These are phyloP conservation scores for Brotula barbata DNA, from an alignment of 2,797 vertebrate species.

Conservation along the genomic window DNA sequence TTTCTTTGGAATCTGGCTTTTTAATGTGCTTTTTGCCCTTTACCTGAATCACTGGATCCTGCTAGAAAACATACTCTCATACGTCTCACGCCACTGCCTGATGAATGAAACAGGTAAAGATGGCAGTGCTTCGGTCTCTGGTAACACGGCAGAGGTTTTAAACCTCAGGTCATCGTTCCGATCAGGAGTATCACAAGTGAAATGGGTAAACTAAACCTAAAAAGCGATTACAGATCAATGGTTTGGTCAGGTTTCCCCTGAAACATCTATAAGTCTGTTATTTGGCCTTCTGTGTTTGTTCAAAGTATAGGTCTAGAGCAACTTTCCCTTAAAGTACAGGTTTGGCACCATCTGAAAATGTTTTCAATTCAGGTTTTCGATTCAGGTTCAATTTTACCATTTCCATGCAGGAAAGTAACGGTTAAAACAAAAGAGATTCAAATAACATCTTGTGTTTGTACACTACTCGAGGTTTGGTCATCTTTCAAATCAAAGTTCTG, in stretches of 20 bases:
- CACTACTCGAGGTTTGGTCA: constrained; percentile 53
- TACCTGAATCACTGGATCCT: constrained; percentile 20
- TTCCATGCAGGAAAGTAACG: constrained; percentile 49
- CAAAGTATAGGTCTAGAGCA: constrained; percentile 67
- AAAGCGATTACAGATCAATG: constrained; percentile 50
- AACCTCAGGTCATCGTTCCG: constrained; percentile 63
- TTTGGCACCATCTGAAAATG: constrained; percentile 41
- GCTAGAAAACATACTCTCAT: constrained; percentile 48
- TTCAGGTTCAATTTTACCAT: constrained; percentile 58
- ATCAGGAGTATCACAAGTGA: constrained; percentile 54
- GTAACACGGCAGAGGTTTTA: constrained; percentile 62
- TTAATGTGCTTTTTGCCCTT: constrained; percentile 54
- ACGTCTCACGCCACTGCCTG: constrained; percentile 52
- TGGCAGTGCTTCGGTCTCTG: constrained; percentile 50
- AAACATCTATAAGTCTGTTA: constrained; percentile 63
- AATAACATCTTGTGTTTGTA: constrained; percentile 38
- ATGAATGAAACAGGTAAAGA: constrained; percentile 42
- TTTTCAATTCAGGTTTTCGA: constrained; percentile 41
- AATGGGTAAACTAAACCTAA: constrained; percentile 58
- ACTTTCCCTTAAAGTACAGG: constrained; percentile 61
- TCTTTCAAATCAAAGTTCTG: constrained; percentile 70
- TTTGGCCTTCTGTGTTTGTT: constrained; percentile 65
- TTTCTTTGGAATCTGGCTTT: constrained; percentile 46
- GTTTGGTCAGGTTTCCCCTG: constrained; percentile 35
- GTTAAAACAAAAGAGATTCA: constrained; percentile 32